Conservation (phyloP, 1,140 invertebrate genomes). For the Lepeophtheirus salmonis region DNA sequence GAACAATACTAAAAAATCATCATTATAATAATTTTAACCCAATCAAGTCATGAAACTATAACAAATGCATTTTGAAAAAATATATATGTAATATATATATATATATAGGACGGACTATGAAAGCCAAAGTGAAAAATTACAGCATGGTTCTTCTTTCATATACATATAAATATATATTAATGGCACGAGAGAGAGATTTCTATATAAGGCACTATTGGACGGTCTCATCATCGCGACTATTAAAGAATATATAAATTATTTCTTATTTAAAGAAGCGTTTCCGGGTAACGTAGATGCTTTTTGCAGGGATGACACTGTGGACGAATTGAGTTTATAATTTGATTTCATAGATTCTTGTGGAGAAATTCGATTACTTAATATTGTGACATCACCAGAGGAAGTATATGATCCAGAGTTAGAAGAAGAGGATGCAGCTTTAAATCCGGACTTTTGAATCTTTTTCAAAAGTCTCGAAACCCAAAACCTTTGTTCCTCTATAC, state of each 20-base stretch:
- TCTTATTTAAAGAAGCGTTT: not conserved
- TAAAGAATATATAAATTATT: not conserved
- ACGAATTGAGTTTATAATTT: not conserved
- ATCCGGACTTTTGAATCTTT: constrained; percentile 81
- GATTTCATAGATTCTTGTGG: constrained; percentile 12
- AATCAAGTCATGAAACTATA: no score
- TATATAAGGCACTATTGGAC: not conserved
- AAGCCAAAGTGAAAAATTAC: no score
- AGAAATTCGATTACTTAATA: constrained; percentile 6
- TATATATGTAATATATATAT: no score
- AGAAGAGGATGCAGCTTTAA: constrained; percentile 41
- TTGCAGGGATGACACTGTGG: not conserved
- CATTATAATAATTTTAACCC: no score
- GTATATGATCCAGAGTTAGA: constrained; percentile 16
- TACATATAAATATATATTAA: constrained; percentile 1
- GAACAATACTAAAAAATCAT: no score
- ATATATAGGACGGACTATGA: constrained; percentile 34
- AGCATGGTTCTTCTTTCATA: no score
- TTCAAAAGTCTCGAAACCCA: constrained; percentile 79
- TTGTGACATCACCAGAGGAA: not conserved
- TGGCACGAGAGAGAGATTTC: not conserved
- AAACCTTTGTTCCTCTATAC: constrained; percentile 64
- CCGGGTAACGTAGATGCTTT: not conserved
- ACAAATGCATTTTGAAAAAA: no score
- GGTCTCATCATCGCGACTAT: no score